Evolutionary conservation across 1,140 invertebrate species (phyloP).

Genomic region (Cardiocondyla obscurior): DNA sequence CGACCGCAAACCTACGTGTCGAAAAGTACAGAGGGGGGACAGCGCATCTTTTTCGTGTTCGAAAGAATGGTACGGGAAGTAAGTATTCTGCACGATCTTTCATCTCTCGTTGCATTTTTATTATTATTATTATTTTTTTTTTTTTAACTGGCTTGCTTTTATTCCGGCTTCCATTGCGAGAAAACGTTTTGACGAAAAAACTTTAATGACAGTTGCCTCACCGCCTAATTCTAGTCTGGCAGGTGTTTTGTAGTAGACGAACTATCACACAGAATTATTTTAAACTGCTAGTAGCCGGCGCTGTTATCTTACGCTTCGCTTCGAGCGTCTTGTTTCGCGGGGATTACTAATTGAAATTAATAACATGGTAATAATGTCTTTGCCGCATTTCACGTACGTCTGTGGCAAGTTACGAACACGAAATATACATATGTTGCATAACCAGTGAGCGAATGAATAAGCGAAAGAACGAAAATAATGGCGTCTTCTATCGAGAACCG

Average conservation of each 20-base stretch:
- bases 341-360: background rate
- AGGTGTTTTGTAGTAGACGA: too few relatives aligned
- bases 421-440: background rate
- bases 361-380: background rate
- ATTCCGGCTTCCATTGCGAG: background rate
- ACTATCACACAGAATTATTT: background rate
- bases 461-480: background rate
- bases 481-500: background rate
- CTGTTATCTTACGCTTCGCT: background rate
- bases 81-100: background rate
- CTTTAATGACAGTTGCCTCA: too few relatives aligned
- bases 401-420: background rate
- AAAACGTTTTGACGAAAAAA: background rate
- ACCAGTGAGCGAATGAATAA: background rate
- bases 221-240: too few relatives aligned
- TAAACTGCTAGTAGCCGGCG: background rate
- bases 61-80: background rate
- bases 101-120: background rate
- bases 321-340: background rate
- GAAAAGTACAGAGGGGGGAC: slow-evolving; percentile 3
- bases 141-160: background rate
- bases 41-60: background rate
- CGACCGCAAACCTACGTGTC: slow-evolving; percentile 8
- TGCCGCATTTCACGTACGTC: background rate
- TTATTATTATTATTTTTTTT: too few relatives aligned